Conservation (phyloP, 2,113 vertebrate species). For the Albula glossodonta region DNA sequence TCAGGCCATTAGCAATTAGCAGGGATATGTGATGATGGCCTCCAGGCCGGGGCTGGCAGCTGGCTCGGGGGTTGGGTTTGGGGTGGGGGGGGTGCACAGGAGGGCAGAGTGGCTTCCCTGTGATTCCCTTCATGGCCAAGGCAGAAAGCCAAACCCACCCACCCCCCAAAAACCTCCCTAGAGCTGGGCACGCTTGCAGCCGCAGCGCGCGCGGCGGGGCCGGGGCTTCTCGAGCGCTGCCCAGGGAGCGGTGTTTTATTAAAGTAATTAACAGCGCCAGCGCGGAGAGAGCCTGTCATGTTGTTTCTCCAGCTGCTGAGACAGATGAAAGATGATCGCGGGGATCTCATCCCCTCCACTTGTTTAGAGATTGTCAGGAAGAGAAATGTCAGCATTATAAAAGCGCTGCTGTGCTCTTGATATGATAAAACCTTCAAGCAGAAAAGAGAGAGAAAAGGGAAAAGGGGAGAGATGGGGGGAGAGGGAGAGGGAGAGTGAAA, state of each 20-base stretch:
- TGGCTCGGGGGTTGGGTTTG: slow-evolving; percentile 46
- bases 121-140: slow-evolving; percentile 51
- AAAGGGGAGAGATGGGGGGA: slow-evolving; percentile 49
- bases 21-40: slow-evolving; percentile 63
- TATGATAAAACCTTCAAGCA: slow-evolving; percentile 98
- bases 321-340: slow-evolving; percentile 97
- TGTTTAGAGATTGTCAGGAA: slow-evolving; percentile 99
- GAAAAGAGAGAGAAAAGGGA: slow-evolving; percentile 58
- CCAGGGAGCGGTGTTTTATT: slow-evolving; percentile 86
- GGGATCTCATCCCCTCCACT: slow-evolving; percentile 97
- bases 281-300: slow-evolving; percentile 83
- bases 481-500: not conserved
- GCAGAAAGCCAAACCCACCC: slow-evolving; percentile 27
- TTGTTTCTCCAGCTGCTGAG: slow-evolving; percentile 88
- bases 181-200: not conserved
- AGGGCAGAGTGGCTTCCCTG: slow-evolving; percentile 69
- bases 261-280: slow-evolving; percentile 91
- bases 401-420: slow-evolving; percentile 95
- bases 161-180: not conserved
- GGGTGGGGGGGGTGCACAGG: slow-evolving; percentile 35
- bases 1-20: slow-evolving; percentile 63
- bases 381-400: slow-evolving; percentile 99
- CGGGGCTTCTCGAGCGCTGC: slow-evolving; percentile 9
- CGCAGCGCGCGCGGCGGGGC: not conserved
- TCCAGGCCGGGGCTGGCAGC: slow-evolving; percentile 44